A percentile compares a stretch with the other conserved stretches of the same genome.
phyloP scores from a whole-genome alignment of 2,113 vertebrate species.

The Gadus chalcogrammus region DNA sequence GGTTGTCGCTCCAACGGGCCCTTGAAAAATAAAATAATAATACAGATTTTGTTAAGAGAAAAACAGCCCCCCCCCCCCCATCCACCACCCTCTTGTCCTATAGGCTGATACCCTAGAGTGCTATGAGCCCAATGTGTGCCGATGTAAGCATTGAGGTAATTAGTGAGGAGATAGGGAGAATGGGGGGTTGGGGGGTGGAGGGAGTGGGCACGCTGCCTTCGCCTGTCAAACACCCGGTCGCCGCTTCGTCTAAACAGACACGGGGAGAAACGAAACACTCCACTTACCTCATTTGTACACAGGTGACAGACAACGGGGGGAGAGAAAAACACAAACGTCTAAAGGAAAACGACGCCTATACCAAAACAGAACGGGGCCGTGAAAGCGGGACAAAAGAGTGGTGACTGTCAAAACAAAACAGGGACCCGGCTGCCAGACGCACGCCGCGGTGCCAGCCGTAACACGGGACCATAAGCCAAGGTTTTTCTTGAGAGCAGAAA shows the following conservation, averaged over 20 bases:
- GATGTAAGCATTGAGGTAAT: constrained; percentile 27
- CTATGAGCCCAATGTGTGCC: neutral
- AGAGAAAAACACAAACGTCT: too few species aligned
- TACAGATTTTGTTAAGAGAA: constrained; percentile 12
- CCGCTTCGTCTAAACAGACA: neutral
- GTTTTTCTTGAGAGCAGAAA: neutral
- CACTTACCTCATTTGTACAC: neutral
- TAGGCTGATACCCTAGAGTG: constrained; percentile 10
- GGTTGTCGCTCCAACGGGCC: constrained; percentile 56
- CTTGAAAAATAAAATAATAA: constrained; percentile 40
- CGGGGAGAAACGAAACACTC: neutral
- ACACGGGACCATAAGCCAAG: neutral
- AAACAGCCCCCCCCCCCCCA: too few species aligned
- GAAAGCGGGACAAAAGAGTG: neutral
- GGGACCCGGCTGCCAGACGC: neutral
- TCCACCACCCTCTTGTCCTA: neutral
- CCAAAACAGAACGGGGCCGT: neutral
- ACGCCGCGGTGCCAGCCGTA: neutral
- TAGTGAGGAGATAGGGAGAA: constrained; percentile 11
- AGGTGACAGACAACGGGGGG: neutral
- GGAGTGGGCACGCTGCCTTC: constrained; percentile 4
- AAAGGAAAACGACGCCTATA: too few species aligned
- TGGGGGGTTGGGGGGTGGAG: neutral
- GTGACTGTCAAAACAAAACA: neutral
- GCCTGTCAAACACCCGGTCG: neutral